Evolutionary conservation across 2,113 vertebrate genomes (phyloP).

Genomic region (Pycnonotus jocosus): DNA sequence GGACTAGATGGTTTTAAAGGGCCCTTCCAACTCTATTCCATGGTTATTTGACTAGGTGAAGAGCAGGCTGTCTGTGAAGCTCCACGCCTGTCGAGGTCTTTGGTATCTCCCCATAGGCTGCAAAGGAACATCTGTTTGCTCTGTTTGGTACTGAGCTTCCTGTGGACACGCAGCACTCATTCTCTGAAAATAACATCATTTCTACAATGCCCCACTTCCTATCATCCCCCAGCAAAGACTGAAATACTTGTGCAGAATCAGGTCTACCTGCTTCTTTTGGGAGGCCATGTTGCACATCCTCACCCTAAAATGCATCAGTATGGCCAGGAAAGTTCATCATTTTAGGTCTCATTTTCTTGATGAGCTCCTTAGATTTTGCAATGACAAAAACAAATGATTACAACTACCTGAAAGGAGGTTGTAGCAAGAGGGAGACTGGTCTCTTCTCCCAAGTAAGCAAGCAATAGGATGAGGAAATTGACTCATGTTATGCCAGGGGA

Average conservation of each 20-base stretch:
- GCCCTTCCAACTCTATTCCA: background rate
- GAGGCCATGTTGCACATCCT: background rate
- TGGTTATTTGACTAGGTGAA: background rate
- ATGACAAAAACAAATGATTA: background rate
- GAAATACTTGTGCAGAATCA: background rate
- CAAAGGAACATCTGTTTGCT: background rate
- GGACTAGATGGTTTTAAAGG: background rate
- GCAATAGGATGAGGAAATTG: background rate
- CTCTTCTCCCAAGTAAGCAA: background rate
- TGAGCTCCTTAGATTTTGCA: background rate
- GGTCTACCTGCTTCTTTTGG: background rate
- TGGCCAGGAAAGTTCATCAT: background rate
- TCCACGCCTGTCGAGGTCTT: accelerated
- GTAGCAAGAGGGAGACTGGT: background rate
- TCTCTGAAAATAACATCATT: background rate
- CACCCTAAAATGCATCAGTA: background rate
- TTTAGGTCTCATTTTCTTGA: background rate
- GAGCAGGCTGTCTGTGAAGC: background rate
- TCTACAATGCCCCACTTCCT: background rate
- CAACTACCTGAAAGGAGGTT: background rate
- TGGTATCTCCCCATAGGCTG: background rate
- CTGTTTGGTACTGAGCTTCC: background rate
- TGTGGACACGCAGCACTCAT: background rate
- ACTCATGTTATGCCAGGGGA: background rate
- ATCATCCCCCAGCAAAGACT: background rate